phyloP scores from a whole-genome alignment of 1,140 invertebrate species.

The Gerris buenoi region DNA sequence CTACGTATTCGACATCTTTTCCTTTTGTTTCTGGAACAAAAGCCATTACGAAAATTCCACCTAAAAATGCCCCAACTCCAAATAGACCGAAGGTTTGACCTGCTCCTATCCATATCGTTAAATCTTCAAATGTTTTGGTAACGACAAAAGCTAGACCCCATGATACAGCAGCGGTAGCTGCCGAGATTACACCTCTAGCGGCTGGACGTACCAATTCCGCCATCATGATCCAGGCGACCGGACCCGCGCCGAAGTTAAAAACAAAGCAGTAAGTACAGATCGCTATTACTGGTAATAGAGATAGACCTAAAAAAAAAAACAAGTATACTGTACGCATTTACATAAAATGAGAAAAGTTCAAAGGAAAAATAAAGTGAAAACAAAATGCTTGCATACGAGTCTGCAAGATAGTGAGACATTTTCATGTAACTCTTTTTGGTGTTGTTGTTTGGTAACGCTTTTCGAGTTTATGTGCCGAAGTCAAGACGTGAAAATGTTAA shows the following conservation, averaged over 20 bases:
- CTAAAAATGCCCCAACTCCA: conserved; percentile 49
- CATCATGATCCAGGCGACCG: conserved; percentile 54
- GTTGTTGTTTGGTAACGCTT: no score
- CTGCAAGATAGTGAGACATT: no score
- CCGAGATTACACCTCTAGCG: conserved; percentile 39
- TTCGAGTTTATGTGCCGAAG: no score
- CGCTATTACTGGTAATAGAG: not conserved
- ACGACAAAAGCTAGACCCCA: conserved; percentile 38
- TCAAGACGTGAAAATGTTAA: no score
- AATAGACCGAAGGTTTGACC: conserved; percentile 71
- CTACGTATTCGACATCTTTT: conserved; percentile 24
- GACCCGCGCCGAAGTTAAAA: conserved; percentile 38
- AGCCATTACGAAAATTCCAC: conserved; percentile 51
- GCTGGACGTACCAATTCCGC: conserved; percentile 47
- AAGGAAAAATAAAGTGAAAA: no score
- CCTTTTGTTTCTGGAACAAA: conserved; percentile 82
- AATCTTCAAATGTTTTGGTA: conserved; percentile 32
- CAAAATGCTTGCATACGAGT: no score
- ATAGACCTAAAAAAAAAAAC: conserved; percentile 34
- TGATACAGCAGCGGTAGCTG: conserved; percentile 32
- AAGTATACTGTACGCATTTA: no score
- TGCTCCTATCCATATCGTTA: conserved; percentile 41
- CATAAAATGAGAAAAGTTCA: no score
- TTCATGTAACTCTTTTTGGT: no score
- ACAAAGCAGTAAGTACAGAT: not conserved